Conservation (phyloP, 2,797 vertebrate species). For the Eidolon dupreanum region DNA sequence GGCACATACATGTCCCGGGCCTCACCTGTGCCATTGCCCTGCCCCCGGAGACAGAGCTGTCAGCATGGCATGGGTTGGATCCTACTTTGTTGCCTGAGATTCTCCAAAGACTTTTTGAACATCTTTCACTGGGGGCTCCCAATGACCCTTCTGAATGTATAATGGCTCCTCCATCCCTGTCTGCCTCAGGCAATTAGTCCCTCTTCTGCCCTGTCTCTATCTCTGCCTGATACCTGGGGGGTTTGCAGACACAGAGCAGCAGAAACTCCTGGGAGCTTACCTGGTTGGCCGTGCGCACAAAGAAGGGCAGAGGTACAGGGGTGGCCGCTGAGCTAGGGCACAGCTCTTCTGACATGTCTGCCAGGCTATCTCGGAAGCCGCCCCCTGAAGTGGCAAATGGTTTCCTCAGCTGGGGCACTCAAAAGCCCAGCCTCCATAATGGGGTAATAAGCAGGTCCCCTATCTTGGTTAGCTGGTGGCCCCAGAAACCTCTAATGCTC, state of each 20-base stretch:
- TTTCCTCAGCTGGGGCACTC: neutral
- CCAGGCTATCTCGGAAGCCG: conserved; percentile 97
- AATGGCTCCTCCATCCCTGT: neutral
- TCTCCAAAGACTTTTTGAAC: neutral
- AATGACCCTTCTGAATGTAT: neutral
- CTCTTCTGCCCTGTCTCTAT: neutral
- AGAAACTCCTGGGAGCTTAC: conserved; percentile 81
- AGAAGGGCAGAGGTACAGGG: conserved; percentile 95
- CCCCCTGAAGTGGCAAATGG: conserved; percentile 87
- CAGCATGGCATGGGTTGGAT: neutral
- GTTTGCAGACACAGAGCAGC: neutral
- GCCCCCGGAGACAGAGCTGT: conserved; percentile 46
- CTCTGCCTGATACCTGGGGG: neutral
- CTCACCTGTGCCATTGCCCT: conserved; percentile 94
- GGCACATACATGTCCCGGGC: conserved; percentile 98
- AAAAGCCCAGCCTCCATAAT: neutral
- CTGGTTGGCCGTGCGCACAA: conserved; percentile 96
- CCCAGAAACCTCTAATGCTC: neutral
- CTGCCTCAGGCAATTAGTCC: neutral
- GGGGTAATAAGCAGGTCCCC: neutral
- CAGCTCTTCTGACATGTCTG: conserved; percentile 98
- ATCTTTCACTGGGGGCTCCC: neutral
- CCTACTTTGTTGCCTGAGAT: neutral
- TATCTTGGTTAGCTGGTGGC: neutral
- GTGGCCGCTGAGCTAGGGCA: conserved; percentile 97